A percentile compares a stretch with the other conserved stretches of the same genome.
Conservation (phyloP, 2,888 invertebrate species). For the Xestia sexstrigata region DNA sequence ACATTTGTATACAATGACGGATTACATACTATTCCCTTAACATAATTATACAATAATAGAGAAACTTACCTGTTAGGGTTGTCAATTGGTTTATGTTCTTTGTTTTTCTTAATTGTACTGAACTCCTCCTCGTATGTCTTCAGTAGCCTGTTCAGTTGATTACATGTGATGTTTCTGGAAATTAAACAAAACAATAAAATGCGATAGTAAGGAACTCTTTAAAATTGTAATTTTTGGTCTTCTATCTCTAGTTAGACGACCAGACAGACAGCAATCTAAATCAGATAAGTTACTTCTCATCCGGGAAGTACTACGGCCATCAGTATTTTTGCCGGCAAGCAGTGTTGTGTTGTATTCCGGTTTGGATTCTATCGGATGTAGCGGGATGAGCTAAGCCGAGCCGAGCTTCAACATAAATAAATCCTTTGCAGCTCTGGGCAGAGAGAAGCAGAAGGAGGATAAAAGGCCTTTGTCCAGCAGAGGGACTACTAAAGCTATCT, state of each 20-base stretch:
- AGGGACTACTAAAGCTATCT: neutral
- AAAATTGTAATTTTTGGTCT: neutral
- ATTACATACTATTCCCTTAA: no score
- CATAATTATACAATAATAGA: neutral
- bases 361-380: neutral
- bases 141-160: constrained; percentile 87
- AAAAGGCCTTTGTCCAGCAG: neutral
- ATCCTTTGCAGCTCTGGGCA: no score
- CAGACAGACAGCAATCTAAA: neutral
- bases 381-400: no score
- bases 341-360: neutral
- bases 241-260: neutral
- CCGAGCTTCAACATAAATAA: no score
- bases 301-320: neutral
- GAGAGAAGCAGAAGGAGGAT: neutral
- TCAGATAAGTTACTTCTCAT: neutral
- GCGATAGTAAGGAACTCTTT: neutral
- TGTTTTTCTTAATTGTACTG: constrained; percentile 78
- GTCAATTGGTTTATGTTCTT: constrained; percentile 60
- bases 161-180: constrained; percentile 85
- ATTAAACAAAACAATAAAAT: neutral
- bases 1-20: no score
- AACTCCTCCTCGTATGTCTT: constrained; percentile 92
- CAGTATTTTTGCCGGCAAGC: neutral
- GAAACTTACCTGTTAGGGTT: constrained; percentile 71